Conservation (phyloP, 2,888 invertebrate genomes). For the Diaprepes abbreviatus region DNA sequence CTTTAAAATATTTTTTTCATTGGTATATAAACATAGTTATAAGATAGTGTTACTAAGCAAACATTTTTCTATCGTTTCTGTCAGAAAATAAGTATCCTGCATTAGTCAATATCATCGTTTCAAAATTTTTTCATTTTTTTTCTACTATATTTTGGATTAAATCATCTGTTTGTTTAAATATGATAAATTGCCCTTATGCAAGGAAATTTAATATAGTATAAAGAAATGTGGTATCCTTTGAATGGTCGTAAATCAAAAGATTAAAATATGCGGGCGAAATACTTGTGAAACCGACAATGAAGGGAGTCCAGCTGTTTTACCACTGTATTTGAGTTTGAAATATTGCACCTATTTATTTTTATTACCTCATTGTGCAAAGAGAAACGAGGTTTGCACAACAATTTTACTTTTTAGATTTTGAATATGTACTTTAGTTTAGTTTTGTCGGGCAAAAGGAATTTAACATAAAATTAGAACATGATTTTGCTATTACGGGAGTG, state of each 20-base stretch:
- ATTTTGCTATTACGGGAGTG: no score
- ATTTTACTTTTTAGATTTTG: not conserved
- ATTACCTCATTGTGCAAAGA: constrained; percentile 26
- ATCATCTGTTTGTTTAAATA: constrained; percentile 25
- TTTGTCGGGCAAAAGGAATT: not conserved
- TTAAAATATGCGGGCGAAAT: constrained; percentile 45
- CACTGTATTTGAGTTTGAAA: constrained; percentile 36
- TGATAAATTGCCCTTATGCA: constrained; percentile 22
- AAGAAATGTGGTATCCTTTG: constrained; percentile 32
- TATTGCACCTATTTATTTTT: constrained; percentile 46
- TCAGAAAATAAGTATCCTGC: no score
- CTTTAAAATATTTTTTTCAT: no score
- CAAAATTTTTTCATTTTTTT: constrained; percentile 7
- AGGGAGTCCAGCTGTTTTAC: constrained; percentile 45
- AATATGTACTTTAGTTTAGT: not conserved
- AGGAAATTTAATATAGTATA: constrained; percentile 19
- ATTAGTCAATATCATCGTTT: constrained; percentile 4
- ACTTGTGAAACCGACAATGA: constrained; percentile 39
- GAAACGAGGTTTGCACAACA: constrained; percentile 28
- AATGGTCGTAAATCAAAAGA: constrained; percentile 42
- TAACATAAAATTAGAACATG: no score
- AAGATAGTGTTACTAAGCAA: no score
- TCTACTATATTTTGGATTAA: constrained; percentile 15
- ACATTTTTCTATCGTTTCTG: no score
- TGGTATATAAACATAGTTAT: no score